Percentiles rank a stretch among this genome's conserved stretches.
phyloP scores from a whole-genome alignment of 2,113 vertebrate species.

The Chaenogobius annularis region DNA sequence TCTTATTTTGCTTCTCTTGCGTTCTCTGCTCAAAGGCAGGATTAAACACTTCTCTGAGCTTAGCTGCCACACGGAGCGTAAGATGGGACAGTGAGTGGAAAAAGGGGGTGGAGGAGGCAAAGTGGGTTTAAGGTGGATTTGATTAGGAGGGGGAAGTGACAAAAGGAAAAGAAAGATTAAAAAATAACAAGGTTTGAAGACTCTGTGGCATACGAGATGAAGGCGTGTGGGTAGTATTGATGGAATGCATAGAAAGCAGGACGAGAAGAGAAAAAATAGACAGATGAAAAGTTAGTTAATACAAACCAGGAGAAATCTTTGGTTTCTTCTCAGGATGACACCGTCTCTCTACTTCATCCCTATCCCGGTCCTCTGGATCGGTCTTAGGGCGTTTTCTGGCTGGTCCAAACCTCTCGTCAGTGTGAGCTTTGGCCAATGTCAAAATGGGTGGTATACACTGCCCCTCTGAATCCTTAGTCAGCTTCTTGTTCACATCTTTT shows the following conservation, averaged over 20 bases:
- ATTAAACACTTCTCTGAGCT: constrained; percentile 72
- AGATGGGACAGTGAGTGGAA: constrained; percentile 54
- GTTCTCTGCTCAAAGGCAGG: constrained; percentile 71
- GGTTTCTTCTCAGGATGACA: constrained; percentile 58
- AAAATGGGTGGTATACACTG: constrained; percentile 49
- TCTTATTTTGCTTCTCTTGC: constrained; percentile 54
- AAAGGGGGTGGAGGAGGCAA: constrained; percentile 27
- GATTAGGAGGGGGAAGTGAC: constrained; percentile 45
- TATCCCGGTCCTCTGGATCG: constrained; percentile 68
- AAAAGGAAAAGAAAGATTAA: constrained; percentile 22
- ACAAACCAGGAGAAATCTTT: constrained; percentile 57
- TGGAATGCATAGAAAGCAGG: constrained; percentile 22
- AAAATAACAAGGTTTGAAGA: constrained; percentile 35
- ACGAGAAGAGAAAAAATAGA: constrained; percentile 2
- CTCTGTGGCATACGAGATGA: constrained; percentile 19
- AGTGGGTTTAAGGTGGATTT: constrained; percentile 58
- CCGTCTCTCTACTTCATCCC: constrained; percentile 46
- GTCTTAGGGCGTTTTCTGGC: constrained; percentile 82
- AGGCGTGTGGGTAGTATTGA: constrained; percentile 15
- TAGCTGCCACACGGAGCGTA: constrained; percentile 71
- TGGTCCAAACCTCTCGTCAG: constrained; percentile 71
- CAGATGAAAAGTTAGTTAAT: neutral
- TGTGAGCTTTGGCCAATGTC: constrained; percentile 33
- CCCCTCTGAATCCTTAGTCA: constrained; percentile 38
- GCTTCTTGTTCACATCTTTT: constrained; percentile 45